Percentiles rank a stretch among this genome's conserved stretches.
Conservation (phyloP, 2,113 vertebrate genomes). For the Fregata magnificens region DNA sequence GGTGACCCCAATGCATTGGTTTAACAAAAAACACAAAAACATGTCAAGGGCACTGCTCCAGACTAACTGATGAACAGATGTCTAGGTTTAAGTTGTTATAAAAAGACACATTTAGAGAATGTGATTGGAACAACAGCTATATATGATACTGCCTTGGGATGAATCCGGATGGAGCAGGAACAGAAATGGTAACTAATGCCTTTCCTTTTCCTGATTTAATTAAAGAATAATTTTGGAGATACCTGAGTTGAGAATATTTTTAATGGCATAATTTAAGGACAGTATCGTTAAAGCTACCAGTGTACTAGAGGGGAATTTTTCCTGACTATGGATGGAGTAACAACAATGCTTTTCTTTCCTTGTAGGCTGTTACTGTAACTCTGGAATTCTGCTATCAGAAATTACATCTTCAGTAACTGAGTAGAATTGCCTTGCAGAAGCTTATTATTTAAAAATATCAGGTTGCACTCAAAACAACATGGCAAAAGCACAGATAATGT, state of each 20-base stretch:
- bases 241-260: not conserved
- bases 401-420: not conserved
- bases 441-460: not conserved
- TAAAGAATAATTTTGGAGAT: not conserved
- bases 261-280: not conserved
- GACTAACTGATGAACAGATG: not conserved
- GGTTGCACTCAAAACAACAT: not conserved
- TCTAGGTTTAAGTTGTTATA: conserved; percentile 42
- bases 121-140: not conserved
- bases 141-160: conserved; percentile 12
- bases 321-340: not conserved
- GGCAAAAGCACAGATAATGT: not conserved
- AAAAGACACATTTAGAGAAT: conserved; percentile 39
- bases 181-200: not conserved
- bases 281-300: not conserved
- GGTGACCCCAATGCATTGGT: not conserved
- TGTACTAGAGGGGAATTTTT: not conserved
- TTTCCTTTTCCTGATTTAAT: conserved; percentile 24
- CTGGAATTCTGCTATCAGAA: conserved; percentile 23
- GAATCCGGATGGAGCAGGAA: not conserved
- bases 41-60: not conserved
- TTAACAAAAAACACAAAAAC: not conserved
- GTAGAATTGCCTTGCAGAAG: not conserved
- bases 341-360: not conserved
- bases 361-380: not conserved